Conservation (phyloP, 1,140 invertebrate species). For the Nylanderia fulva region DNA sequence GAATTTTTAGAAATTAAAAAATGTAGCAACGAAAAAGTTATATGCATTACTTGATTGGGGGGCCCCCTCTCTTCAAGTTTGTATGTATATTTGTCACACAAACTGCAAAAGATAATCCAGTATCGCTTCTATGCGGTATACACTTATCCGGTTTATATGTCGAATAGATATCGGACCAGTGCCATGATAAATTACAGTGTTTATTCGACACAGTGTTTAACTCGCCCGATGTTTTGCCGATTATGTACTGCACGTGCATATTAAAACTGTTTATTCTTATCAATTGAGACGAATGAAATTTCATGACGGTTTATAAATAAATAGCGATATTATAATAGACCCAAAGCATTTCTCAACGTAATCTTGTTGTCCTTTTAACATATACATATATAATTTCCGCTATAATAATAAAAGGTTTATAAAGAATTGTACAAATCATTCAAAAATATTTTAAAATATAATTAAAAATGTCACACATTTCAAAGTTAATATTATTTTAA, state of each 20-base stretch:
- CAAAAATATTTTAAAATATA: not conserved
- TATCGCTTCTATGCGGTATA: slow-evolving; percentile 41
- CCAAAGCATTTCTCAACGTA: not conserved
- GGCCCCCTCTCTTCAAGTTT: not conserved
- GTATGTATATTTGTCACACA: slow-evolving; percentile 13
- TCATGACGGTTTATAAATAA: slow-evolving; percentile 21
- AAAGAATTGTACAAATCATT: too few species aligned
- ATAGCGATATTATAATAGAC: not conserved
- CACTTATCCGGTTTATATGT: slow-evolving; percentile 35
- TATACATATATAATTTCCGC: not conserved
- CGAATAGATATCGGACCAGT: slow-evolving; percentile 33
- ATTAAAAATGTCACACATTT: not conserved
- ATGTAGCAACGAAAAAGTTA: not conserved
- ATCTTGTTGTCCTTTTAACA: not conserved
- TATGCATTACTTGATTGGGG: not conserved
- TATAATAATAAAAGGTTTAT: not conserved
- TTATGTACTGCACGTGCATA: slow-evolving; percentile 19
- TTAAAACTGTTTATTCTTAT: slow-evolving; percentile 30
- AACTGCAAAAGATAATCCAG: slow-evolving; percentile 25
- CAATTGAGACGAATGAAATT: slow-evolving; percentile 9
- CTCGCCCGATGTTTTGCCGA: slow-evolving; percentile 29
- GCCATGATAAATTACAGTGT: slow-evolving; percentile 34
- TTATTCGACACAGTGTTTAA: slow-evolving; percentile 25
- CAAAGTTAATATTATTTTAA: not conserved
- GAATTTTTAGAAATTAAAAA: not conserved